Percentiles rank a stretch among this genome's conserved stretches.
These are phyloP conservation scores for Catocala nupta DNA, from an alignment of 2,888 invertebrate species.

Conservation along the genomic window DNA sequence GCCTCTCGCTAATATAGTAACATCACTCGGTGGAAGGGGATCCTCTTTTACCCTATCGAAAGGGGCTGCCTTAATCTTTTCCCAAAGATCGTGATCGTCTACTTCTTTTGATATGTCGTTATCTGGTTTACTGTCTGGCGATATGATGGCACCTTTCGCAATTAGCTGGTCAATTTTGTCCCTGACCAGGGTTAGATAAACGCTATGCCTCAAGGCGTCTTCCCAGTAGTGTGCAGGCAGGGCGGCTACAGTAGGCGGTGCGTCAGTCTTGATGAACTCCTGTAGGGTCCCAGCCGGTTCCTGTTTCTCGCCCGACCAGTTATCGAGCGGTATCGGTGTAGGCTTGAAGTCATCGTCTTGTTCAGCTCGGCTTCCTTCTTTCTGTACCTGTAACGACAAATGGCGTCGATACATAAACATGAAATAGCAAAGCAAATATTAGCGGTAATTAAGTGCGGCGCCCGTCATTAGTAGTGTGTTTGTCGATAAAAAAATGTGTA, in stretches of 20 bases:
- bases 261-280: conserved; percentile 62
- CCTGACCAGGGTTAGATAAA: conserved; percentile 88
- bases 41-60: conserved; percentile 76
- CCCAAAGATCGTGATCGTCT: conserved; percentile 82
- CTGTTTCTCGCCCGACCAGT: conserved; percentile 67
- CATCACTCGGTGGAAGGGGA: conserved; percentile 88
- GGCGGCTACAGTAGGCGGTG: conserved; percentile 56
- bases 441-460: conserved; percentile 41
- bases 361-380: conserved; percentile 62
- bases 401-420: conserved; percentile 32
- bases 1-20: conserved; percentile 89
- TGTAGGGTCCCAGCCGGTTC: conserved; percentile 65
- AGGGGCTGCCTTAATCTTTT: conserved; percentile 80
- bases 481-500: conserved; percentile 61
- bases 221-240: conserved; percentile 88
- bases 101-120: conserved; percentile 65
- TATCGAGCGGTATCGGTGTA: conserved; percentile 77
- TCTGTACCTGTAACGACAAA: conserved; percentile 69
- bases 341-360: conserved; percentile 74
- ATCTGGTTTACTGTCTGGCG: conserved; percentile 63
- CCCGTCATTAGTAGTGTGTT: conserved; percentile 44
- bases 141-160: conserved; percentile 68
- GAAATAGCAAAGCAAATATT: conserved; percentile 26
- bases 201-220: conserved; percentile 89
- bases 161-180: conserved; percentile 86